Evolutionary conservation across 92 coral and sea anemone genomes (phyloP).

Genomic region (Galaxea fascicularis): DNA sequence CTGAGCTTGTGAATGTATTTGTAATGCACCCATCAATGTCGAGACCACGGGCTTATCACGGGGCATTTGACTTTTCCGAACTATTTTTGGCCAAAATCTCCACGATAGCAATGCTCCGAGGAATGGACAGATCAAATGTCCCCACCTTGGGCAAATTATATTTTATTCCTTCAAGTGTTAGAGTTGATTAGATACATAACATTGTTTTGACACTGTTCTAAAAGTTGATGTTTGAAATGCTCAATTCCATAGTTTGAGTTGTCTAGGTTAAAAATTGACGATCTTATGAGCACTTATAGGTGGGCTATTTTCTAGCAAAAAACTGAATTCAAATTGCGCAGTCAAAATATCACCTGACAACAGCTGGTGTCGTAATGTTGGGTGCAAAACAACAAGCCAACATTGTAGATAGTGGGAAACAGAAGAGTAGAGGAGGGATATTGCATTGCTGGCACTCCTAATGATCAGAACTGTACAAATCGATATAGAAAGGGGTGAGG

Average conservation of each 20-base stretch:
- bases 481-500: neutral
- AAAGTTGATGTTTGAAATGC: neutral
- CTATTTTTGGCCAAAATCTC: no score
- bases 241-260: neutral
- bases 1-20: no score
- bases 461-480: neutral
- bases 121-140: no score
- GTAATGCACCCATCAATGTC: no score
- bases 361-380: no score
- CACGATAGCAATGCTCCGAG: no score
- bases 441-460: neutral
- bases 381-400: conserved; percentile 2
- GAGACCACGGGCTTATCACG: no score
- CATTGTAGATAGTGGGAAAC: neutral
- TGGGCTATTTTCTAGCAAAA: neutral
- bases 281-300: neutral
- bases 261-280: neutral
- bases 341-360: neutral
- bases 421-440: neutral
- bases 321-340: neutral
- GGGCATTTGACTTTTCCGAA: no score
- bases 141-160: no score
- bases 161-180: no score
- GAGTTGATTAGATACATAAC: no score
- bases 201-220: neutral